Evolutionary conservation across 2,797 vertebrate species (phyloP).

Genomic region (Lates japonicus): DNA sequence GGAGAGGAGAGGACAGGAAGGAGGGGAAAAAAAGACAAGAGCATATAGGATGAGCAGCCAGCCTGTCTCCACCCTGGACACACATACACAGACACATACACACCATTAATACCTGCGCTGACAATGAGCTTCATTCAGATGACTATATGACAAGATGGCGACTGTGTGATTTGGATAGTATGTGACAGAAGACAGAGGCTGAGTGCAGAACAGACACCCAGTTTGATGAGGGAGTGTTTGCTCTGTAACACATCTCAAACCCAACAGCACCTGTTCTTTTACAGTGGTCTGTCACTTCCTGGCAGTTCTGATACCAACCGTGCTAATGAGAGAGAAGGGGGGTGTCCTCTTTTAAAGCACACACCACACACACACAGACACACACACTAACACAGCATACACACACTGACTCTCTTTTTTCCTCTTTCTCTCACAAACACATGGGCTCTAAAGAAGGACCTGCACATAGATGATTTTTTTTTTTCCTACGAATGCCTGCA

Average conservation of each 20-base stretch:
- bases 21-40: slow-evolving; percentile 54
- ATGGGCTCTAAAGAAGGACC: slow-evolving; percentile 50
- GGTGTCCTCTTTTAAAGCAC: slow-evolving; percentile 82
- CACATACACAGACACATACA: slow-evolving; percentile 52
- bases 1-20: slow-evolving; percentile 21
- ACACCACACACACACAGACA: slow-evolving; percentile 40
- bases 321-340: slow-evolving; percentile 87
- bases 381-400: slow-evolving; percentile 24
- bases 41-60: slow-evolving; percentile 78
- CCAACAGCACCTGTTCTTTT: slow-evolving; percentile 86
- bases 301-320: slow-evolving; percentile 86
- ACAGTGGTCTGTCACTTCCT: slow-evolving; percentile 87
- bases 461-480: slow-evolving; percentile 59
- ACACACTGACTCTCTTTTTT: slow-evolving; percentile 34
- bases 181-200: slow-evolving; percentile 87
- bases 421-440: slow-evolving; percentile 67
- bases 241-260: slow-evolving; percentile 86
- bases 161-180: slow-evolving; percentile 84
- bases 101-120: slow-evolving; percentile 81
- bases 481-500: slow-evolving; percentile 70
- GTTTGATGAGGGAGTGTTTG: slow-evolving; percentile 87
- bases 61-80: slow-evolving; percentile 74
- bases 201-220: slow-evolving; percentile 86
- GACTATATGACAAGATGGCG: slow-evolving; percentile 86
- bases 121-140: slow-evolving; percentile 84